Percentiles rank a stretch among this genome's conserved stretches.
These are phyloP conservation scores for Phasia obesa DNA, from an alignment of 2,888 invertebrate genomes.

Conservation along the genomic window DNA sequence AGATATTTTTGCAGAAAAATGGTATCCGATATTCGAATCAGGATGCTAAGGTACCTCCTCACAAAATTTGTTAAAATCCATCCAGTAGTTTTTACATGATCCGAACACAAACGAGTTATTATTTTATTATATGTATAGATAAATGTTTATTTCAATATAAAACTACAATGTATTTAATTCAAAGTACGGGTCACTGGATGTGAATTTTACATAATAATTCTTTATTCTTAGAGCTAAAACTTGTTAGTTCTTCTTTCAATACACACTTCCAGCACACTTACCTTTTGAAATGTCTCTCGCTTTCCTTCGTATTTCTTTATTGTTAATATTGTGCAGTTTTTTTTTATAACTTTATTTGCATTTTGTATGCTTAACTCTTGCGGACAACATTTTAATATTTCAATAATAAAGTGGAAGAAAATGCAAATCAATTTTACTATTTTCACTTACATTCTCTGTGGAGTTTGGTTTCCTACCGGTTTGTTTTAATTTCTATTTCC, in stretches of 20 bases:
- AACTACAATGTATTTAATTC: too few species aligned
- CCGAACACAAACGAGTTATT: too few species aligned
- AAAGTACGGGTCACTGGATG: too few species aligned
- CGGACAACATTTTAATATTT: conserved; percentile 69
- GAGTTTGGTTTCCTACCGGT: conserved; percentile 9
- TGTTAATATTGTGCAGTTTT: neutral
- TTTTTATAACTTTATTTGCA: conserved; percentile 54
- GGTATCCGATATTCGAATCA: too few species aligned
- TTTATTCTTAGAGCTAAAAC: too few species aligned
- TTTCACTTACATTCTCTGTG: conserved; percentile 63
- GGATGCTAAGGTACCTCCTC: too few species aligned
- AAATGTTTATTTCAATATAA: too few species aligned
- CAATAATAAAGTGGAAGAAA: conserved; percentile 67
- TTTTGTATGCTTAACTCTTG: conserved; percentile 66
- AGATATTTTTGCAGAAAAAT: too few species aligned
- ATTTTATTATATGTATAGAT: too few species aligned
- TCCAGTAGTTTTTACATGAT: too few species aligned
- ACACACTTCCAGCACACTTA: conserved; percentile 7
- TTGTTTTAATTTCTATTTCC: conserved; percentile 43
- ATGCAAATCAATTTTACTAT: conserved; percentile 68
- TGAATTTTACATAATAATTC: too few species aligned
- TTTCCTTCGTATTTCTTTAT: conserved; percentile 36
- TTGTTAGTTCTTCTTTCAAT: neutral
- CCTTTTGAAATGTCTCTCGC: conserved; percentile 45
- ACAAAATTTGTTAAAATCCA: too few species aligned